phyloP scores from a whole-genome alignment of 2,797 vertebrate genomes.

The Hydrolagus colliei region DNA sequence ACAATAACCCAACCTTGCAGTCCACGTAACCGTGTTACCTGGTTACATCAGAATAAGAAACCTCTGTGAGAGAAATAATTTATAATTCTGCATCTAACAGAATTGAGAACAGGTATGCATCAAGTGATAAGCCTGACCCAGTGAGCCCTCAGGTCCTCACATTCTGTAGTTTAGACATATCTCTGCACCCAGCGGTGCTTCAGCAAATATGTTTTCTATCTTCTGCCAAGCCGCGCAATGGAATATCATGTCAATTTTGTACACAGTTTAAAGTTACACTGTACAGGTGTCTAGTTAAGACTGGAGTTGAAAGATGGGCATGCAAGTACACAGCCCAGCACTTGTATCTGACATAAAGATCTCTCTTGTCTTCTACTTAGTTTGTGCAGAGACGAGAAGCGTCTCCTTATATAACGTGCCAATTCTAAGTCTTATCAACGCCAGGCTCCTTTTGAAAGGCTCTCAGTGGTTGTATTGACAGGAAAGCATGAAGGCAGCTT shows the following conservation, averaged over 20 bases:
- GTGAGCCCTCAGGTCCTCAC: not conserved
- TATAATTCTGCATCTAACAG: not conserved
- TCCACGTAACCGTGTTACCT: not conserved
- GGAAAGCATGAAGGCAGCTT: constrained; percentile 50
- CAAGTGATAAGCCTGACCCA: not conserved
- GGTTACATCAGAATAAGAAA: not conserved
- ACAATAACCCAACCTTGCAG: not conserved
- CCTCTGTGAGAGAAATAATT: not conserved
- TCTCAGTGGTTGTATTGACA: constrained; percentile 38
- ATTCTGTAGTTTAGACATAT: constrained; percentile 32
- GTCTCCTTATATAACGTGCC: constrained; percentile 52
- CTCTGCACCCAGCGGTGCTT: not conserved
- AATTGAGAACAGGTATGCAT: not conserved
- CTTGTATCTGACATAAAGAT: constrained; percentile 65
- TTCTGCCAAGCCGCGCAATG: constrained; percentile 24
- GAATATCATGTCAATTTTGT: constrained; percentile 39
- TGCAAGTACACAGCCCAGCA: constrained; percentile 58
- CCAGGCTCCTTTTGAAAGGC: constrained; percentile 48
- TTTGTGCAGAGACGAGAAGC: constrained; percentile 43
- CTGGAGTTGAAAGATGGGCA: constrained; percentile 55
- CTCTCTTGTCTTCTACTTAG: constrained; percentile 59
- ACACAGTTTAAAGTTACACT: constrained; percentile 56
- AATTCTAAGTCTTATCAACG: constrained; percentile 48
- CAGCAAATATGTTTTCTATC: constrained; percentile 30
- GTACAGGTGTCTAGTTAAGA: constrained; percentile 56